phyloP scores from a whole-genome alignment of 2,888 invertebrate genomes.

The Ditylenchus weischeri region DNA sequence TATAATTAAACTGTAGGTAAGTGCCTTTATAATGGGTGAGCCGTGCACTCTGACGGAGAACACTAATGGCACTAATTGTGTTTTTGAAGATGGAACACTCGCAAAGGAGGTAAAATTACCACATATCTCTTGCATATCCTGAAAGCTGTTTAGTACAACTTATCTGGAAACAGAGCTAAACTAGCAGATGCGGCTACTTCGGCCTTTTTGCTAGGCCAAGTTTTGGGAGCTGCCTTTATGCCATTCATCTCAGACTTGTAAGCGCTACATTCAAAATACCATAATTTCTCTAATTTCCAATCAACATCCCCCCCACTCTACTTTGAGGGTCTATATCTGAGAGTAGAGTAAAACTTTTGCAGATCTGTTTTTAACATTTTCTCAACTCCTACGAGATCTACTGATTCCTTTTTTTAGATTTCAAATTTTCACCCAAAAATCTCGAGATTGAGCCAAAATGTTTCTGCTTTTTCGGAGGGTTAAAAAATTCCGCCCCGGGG shows the following conservation, averaged over 20 bases:
- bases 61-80: constrained; percentile 9
- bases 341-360: too few relatives aligned
- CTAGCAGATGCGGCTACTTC: constrained; percentile 37
- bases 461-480: too few relatives aligned
- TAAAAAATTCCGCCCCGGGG: too few relatives aligned
- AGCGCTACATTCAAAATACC: neutral
- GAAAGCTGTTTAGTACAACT: constrained; percentile 32
- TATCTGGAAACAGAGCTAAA: constrained; percentile 30
- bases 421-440: too few relatives aligned
- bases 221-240: constrained; percentile 24
- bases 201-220: constrained; percentile 28
- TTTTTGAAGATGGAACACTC: constrained; percentile 7
- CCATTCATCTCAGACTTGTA: constrained; percentile 26
- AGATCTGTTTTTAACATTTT: too few relatives aligned
- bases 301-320: too few relatives aligned
- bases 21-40: constrained; percentile 23
- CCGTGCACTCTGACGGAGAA: neutral
- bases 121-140: too few relatives aligned
- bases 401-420: too few relatives aligned
- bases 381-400: too few relatives aligned
- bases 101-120: neutral
- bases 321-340: too few relatives aligned
- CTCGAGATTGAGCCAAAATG: too few relatives aligned
- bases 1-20: neutral
- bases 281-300: too few relatives aligned